Percentiles rank a stretch among this genome's conserved stretches.
These are phyloP conservation scores for Adelognathus sp. DNA, from an alignment of 2,888 invertebrate species.

Conservation along the genomic window DNA sequence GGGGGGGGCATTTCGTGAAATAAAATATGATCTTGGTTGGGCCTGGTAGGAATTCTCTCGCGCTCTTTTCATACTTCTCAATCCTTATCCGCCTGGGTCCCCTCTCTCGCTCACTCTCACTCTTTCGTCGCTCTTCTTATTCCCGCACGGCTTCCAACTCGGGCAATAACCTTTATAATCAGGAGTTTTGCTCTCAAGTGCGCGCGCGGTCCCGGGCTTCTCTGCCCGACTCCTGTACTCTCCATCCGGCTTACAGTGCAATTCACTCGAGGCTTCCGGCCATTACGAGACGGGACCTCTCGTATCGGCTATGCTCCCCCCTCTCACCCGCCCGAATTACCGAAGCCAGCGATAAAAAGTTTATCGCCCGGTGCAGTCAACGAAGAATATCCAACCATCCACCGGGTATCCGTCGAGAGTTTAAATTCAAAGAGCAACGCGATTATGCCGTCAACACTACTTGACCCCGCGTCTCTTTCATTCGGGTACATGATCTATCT, in stretches of 20 bases:
- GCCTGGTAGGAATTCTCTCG: conserved; percentile 54
- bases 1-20: conserved; percentile 61
- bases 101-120: conserved; percentile 32
- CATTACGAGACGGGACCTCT: conserved; percentile 59
- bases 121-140: conserved; percentile 62
- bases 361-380: conserved; percentile 56
- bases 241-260: conserved; percentile 58
- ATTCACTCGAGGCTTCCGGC: conserved; percentile 62
- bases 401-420: conserved; percentile 35
- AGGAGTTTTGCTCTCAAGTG: conserved; percentile 71
- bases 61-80: conserved; percentile 55
- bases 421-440: conserved; percentile 41
- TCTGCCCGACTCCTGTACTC: conserved; percentile 54
- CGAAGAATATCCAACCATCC: conserved; percentile 44
- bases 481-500: too few species aligned
- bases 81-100: conserved; percentile 54
- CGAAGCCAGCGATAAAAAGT: conserved; percentile 64
- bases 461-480: not conserved
- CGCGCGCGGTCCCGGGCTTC: conserved; percentile 55
- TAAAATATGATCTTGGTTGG: conserved; percentile 64
- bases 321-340: conserved; percentile 53
- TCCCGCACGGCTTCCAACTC: conserved; percentile 67
- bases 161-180: conserved; percentile 75
- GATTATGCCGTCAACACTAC: not conserved
- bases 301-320: conserved; percentile 51